These are phyloP conservation scores for Neopelma chrysocephalum DNA, from an alignment of 2,797 vertebrate genomes.

Conservation along the genomic window DNA sequence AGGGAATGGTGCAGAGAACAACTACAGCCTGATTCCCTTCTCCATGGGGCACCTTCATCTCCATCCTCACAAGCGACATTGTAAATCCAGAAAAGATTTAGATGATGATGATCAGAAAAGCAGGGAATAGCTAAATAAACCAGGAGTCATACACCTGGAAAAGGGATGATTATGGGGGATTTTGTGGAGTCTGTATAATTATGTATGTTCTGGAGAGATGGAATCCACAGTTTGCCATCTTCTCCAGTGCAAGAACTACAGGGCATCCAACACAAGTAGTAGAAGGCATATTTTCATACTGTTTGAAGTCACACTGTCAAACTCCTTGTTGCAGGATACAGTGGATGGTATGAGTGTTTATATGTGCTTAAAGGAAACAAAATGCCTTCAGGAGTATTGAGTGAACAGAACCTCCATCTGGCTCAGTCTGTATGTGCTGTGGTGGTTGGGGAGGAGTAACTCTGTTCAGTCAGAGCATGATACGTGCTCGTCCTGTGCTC, in stretches of 20 bases:
- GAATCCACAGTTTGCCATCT: not conserved
- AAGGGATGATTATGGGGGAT: not conserved
- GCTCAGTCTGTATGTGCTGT: not conserved
- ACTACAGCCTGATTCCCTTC: not conserved
- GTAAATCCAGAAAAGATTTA: not conserved
- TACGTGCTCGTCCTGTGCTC: accelerated
- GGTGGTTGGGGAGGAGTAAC: not conserved
- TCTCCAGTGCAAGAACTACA: not conserved
- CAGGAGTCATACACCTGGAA: not conserved
- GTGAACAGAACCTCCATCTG: not conserved
- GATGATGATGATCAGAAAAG: not conserved
- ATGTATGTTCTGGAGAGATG: not conserved
- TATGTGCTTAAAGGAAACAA: not conserved
- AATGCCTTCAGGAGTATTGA: not conserved
- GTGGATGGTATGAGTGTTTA: not conserved
- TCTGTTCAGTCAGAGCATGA: not conserved
- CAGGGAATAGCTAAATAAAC: not conserved
- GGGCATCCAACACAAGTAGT: too few relatives aligned
- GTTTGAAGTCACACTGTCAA: accelerated
- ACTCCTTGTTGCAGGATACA: not conserved
- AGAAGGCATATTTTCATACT: not conserved
- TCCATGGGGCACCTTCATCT: not conserved
- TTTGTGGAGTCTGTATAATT: not conserved
- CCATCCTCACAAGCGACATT: not conserved
- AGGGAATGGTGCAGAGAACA: not conserved